Conservation (phyloP, 92 coral and sea anemone genomes). For the Epizoanthus stellaris region DNA sequence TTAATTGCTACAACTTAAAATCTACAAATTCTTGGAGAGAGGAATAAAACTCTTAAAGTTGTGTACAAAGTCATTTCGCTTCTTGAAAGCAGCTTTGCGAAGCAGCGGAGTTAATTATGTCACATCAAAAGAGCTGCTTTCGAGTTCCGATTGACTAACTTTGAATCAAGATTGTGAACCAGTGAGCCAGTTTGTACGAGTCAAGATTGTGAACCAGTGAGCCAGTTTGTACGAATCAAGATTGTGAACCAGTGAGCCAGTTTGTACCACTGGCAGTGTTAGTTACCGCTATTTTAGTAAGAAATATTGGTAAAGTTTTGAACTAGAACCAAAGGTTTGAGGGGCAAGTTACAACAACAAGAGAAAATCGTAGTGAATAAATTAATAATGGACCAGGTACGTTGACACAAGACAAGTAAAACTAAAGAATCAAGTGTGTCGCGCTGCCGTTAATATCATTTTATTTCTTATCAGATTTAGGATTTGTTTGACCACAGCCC, state of each 20-base stretch:
- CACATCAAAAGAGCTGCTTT: slow-evolving; percentile 23
- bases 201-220: no score
- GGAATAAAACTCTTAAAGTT: neutral
- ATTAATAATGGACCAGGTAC: slow-evolving; percentile 1
- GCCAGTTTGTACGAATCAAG: neutral
- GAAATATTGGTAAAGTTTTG: neutral
- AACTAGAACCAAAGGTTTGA: neutral
- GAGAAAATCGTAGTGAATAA: slow-evolving; percentile 16
- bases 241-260: no score
- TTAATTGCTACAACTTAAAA: neutral
- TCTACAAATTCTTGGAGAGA: neutral
- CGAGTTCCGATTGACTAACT: slow-evolving; percentile 29
- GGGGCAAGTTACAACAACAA: neutral
- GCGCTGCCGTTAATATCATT: neutral
- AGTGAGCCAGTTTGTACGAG: neutral
- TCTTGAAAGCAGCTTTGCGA: slow-evolving; percentile 20
- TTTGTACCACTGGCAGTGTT: neutral
- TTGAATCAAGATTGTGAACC: slow-evolving; percentile 21
- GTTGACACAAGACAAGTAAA: neutral
- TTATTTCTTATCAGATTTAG: neutral
- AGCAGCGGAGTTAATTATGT: neutral
- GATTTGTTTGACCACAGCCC: neutral
- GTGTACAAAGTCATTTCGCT: neutral
- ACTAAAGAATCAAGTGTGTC: neutral
- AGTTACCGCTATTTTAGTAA: neutral